Conservation (phyloP, 1,140 invertebrate species). For the Fopius arisanus region DNA sequence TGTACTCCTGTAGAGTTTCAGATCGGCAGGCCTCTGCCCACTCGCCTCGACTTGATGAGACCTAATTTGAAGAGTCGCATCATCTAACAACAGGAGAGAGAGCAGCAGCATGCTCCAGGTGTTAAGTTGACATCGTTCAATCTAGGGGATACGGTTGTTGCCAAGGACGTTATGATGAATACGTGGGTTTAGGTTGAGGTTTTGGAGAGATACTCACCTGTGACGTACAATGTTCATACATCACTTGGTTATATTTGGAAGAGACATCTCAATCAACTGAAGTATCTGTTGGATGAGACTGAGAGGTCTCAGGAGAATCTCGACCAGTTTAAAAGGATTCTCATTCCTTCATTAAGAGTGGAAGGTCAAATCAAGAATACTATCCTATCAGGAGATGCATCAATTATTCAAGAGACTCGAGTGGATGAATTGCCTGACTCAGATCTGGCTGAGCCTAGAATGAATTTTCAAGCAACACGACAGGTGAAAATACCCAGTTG, state of each 20-base stretch:
- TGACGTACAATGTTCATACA: constrained; percentile 20
- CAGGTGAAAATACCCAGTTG: not conserved
- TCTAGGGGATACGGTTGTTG: not conserved
- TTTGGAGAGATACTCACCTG: not conserved
- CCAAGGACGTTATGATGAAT: not conserved
- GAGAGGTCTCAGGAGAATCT: not conserved
- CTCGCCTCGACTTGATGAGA: not conserved
- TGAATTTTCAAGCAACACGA: not conserved
- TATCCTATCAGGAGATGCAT: not conserved
- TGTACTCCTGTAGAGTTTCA: not conserved
- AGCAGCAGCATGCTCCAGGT: not conserved
- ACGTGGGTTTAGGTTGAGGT: not conserved
- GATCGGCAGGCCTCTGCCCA: not conserved
- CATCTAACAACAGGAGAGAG: not conserved
- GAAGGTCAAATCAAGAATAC: not conserved
- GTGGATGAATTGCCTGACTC: not conserved
- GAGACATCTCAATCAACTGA: constrained; percentile 33
- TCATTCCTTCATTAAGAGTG: not conserved
- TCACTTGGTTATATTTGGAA: constrained; percentile 29
- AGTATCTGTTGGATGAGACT: not conserved
- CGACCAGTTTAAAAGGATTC: not conserved
- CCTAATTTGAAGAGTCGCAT: not conserved
- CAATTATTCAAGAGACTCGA: not conserved
- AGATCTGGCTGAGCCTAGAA: not conserved
- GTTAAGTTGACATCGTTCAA: not conserved